These are phyloP conservation scores for Typhlichthys eigenmanni DNA, from an alignment of 2,797 vertebrate species.

Conservation along the genomic window DNA sequence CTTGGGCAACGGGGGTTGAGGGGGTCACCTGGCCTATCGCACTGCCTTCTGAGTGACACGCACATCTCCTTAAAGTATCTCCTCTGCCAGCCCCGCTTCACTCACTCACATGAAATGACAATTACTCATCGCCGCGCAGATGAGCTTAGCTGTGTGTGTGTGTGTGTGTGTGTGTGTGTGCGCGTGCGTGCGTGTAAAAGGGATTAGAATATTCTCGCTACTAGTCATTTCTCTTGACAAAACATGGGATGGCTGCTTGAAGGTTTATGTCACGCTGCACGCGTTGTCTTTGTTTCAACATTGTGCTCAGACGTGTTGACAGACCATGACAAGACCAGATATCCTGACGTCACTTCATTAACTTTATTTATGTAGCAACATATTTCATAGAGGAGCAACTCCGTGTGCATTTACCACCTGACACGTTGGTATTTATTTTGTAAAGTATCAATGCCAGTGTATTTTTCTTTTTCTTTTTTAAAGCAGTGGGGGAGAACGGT, in stretches of 20 bases:
- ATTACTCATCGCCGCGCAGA: conserved; percentile 57
- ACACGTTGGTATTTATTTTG: too few relatives aligned
- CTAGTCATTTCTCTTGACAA: conserved; percentile 13
- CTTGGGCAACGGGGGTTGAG: conserved; percentile 1
- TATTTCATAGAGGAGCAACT: conserved; percentile 4
- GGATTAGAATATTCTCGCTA: conserved; percentile 47
- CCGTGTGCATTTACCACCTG: not conserved
- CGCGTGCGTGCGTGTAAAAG: conserved; percentile 16
- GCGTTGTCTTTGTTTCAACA: conserved; percentile 15
- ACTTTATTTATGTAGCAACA: not conserved
- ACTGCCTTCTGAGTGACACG: conserved; percentile 38
- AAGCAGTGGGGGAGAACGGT: too few relatives aligned
- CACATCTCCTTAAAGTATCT: conserved; percentile 58
- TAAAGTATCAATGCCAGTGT: too few relatives aligned
- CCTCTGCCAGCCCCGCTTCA: conserved; percentile 64
- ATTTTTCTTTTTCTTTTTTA: too few relatives aligned
- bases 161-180: conserved; percentile 25
- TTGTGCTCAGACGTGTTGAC: conserved; percentile 2
- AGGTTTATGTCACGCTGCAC: conserved; percentile 21
- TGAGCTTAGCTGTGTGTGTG: conserved; percentile 52
- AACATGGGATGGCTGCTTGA: conserved; percentile 32
- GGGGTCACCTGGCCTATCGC: conserved; percentile 37
- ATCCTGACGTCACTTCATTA: not conserved
- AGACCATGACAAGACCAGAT: too few relatives aligned
- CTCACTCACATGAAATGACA: conserved; percentile 71